Percentiles rank a stretch among this genome's conserved stretches.
Evolutionary conservation across 2,888 invertebrate species (phyloP).

Genomic region (Drosophila putrida): DNA sequence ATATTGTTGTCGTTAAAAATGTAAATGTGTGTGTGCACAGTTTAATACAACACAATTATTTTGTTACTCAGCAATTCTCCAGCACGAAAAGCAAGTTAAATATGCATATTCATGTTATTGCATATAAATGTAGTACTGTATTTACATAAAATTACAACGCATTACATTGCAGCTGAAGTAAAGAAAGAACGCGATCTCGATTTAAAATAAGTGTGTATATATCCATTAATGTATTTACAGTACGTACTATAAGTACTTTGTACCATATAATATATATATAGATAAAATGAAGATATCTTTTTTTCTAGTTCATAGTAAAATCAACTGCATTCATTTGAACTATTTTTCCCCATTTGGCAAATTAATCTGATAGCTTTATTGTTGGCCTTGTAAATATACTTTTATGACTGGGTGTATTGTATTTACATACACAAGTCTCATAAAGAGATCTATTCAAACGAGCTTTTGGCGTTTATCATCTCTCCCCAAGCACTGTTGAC

Average conservation of each 20-base stretch:
- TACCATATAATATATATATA: background rate
- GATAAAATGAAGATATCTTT: background rate
- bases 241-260: background rate
- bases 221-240: conserved; percentile 13
- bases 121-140: conserved; percentile 11
- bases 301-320: background rate
- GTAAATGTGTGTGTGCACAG: background rate
- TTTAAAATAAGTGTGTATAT: background rate
- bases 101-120: conserved; percentile 6
- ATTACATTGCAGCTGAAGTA: conserved; percentile 9
- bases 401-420: conserved; percentile 26
- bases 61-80: background rate
- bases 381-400: conserved; percentile 5
- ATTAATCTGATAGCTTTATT: background rate
- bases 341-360: background rate
- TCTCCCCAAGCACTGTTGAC: conserved; percentile 23
- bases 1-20: background rate
- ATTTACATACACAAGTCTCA: conserved; percentile 17
- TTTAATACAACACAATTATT: background rate
- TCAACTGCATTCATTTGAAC: background rate
- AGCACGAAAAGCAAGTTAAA: conserved; percentile 10
- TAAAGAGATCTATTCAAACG: conserved; percentile 13
- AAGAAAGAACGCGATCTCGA: conserved; percentile 18
- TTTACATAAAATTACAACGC: conserved; percentile 42
- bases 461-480: conserved; percentile 22